Evolutionary conservation across 1,140 invertebrate species (phyloP), one percentile per base, ranked within the genome.

Genomic region (Cydia amplana): DNA sequence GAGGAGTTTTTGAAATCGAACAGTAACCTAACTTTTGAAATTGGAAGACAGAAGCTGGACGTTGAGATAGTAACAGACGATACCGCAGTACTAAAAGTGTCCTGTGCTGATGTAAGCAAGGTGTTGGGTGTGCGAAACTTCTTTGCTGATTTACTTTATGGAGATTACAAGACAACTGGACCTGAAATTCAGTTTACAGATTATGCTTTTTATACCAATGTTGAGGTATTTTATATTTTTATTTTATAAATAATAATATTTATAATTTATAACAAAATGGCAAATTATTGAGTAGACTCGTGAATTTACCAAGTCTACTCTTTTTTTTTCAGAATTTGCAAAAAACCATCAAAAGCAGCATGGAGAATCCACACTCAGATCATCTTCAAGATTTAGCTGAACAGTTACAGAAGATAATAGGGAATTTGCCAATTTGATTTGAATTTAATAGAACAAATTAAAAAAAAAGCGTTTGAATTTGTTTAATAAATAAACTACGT

Each of bases 121-220:
- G 85, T 83, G 20, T 77, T 77, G 23, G 73, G 84, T 75, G 78
- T 91, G 6, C 85, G 88, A 32, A 89, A 86, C 72, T 88, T 91
- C 49, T 83, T 87, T 51, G 80, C 85, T 6, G 77, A 82, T 46
- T 16, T 91, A 51, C 73, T 87, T 72, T 80, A 85, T 63, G 75
- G 80, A 67, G 73, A 81, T 72, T 83, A 82, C 67, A 40, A 67
- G n/a, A 72, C 55, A 9, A 75, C 6, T 51, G 43, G 55, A 2
- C 28, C 75, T 4, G 60, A 65, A 1, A 79, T 75, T 6, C 75
- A 82, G 25, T 85, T 78, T 77, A 77, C 83, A 7, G 82, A 75
- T 36, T 67, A 80, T 75, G 76, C 76, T 18, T 77, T 83, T 55
- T 87, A 86, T 77, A 75, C 79, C 67, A 75, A 73, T 20, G 75